phyloP scores from a whole-genome alignment of 2,113 vertebrate genomes.

The Pycnonotus jocosus region DNA sequence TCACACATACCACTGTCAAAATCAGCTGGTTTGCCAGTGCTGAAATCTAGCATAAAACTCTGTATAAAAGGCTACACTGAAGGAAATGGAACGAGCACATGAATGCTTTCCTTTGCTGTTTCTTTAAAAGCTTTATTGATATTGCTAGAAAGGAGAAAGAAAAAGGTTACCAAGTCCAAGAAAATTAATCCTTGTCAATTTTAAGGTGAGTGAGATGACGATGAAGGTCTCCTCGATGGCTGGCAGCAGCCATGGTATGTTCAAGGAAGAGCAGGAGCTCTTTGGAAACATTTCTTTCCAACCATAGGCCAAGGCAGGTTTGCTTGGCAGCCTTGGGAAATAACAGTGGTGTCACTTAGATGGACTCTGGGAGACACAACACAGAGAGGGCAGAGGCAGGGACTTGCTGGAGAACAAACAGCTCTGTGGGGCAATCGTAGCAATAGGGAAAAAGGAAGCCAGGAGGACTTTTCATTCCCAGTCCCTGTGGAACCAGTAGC shows the following conservation, averaged over 20 bases:
- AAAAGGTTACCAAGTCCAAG: not conserved
- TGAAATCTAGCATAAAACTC: not conserved
- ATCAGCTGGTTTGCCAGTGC: not conserved
- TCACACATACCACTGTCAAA: not conserved
- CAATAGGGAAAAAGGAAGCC: not conserved
- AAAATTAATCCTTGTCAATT: not conserved
- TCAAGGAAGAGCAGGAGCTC: not conserved
- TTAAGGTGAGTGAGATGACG: not conserved
- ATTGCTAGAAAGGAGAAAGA: not conserved
- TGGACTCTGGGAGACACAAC: not conserved
- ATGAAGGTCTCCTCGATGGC: not conserved
- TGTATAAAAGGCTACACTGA: not conserved
- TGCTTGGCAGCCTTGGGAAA: not conserved
- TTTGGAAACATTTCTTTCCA: not conserved
- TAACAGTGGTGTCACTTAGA: not conserved
- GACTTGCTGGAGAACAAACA: not conserved
- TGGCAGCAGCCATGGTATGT: rapidly evolving
- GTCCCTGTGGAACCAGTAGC: not conserved
- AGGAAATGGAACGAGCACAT: not conserved
- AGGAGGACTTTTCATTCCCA: not conserved
- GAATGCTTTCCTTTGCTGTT: not conserved
- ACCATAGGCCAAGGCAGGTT: not conserved
- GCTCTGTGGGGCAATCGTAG: not conserved
- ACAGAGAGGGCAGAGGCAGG: not conserved
- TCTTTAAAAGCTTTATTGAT: not conserved